A percentile compares a stretch with the other conserved stretches of the same genome.
Conservation (phyloP, 1,140 invertebrate species). For the Bombus fervidus region DNA sequence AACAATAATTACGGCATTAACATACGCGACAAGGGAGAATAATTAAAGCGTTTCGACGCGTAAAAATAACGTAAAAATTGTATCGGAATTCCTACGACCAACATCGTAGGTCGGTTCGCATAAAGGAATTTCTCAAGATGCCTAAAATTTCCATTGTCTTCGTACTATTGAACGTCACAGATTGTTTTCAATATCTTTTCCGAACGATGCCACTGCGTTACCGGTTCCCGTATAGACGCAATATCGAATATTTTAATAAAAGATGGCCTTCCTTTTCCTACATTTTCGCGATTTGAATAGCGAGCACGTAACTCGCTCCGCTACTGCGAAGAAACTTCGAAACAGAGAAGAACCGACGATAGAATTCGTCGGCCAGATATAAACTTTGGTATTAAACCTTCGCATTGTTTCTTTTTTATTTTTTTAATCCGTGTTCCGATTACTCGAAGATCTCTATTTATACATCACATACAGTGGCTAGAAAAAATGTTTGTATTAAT, state of each 20-base stretch:
- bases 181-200: conserved; percentile 25
- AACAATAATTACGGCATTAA: background rate
- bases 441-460: background rate
- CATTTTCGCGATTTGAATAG: background rate
- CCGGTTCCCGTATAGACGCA: background rate
- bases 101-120: too few species aligned
- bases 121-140: background rate
- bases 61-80: too few species aligned
- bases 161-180: background rate
- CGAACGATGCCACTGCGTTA: background rate
- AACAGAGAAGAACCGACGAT: background rate
- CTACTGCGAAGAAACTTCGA: background rate
- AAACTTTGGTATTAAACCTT: background rate
- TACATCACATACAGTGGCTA: too few species aligned
- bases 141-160: background rate
- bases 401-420: too few species aligned
- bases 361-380: too few species aligned
- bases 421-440: background rate
- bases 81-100: too few species aligned
- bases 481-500: too few species aligned
- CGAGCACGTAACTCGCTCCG: background rate
- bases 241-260: conserved; percentile 29
- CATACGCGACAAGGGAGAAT: background rate
- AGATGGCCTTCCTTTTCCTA: background rate
- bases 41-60: background rate